Evolutionary conservation across 2,888 invertebrate species (phyloP).

Genomic region (Agrotis clavis): DNA sequence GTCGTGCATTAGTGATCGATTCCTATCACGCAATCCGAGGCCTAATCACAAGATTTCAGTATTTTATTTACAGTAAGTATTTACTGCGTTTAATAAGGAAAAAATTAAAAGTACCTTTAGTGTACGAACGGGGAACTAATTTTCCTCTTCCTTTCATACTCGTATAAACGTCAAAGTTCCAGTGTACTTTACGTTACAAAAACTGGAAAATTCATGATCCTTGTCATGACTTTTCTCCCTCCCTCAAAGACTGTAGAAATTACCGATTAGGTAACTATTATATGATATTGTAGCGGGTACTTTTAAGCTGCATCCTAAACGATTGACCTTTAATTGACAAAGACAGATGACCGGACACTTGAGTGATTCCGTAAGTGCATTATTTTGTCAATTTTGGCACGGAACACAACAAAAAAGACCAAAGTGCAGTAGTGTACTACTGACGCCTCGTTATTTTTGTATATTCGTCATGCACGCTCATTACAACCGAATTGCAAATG

Average conservation of each 20-base stretch:
- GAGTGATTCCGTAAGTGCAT: constrained; percentile 25
- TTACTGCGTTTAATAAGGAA: too few relatives aligned
- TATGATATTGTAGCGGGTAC: background rate
- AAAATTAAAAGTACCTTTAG: too few relatives aligned
- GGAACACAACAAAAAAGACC: background rate
- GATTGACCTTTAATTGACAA: background rate
- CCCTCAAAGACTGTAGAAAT: background rate
- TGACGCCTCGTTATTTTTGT: constrained; percentile 49
- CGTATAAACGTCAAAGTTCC: too few relatives aligned
- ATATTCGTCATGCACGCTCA: constrained; percentile 43
- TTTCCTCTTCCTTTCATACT: too few relatives aligned
- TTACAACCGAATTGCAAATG: constrained; percentile 53
- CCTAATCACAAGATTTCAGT: too few relatives aligned
- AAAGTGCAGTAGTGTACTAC: constrained; percentile 35
- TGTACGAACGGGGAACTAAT: too few relatives aligned
- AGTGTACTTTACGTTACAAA: too few relatives aligned
- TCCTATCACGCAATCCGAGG: background rate
- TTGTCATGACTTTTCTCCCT: too few relatives aligned
- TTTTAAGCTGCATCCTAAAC: background rate
- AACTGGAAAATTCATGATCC: too few relatives aligned
- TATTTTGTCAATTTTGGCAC: constrained; percentile 30
- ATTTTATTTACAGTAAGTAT: too few relatives aligned
- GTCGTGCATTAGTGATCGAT: background rate
- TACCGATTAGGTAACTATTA: background rate
- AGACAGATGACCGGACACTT: constrained; percentile 3